Evolutionary conservation across 2,113 vertebrate species (phyloP).

Genomic region (Dasyurus viverrinus): DNA sequence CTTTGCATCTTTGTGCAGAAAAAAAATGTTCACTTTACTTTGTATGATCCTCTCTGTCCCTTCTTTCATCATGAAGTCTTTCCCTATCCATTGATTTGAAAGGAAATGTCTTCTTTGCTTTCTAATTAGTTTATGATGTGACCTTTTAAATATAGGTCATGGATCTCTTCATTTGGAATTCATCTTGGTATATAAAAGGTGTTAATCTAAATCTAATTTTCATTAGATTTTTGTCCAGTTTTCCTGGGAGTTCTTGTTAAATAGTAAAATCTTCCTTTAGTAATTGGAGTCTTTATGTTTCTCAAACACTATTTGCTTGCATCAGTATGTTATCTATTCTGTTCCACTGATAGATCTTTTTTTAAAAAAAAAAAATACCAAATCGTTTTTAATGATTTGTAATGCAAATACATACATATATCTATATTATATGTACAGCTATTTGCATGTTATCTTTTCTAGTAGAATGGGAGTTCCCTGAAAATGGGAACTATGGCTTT

Average conservation of each 20-base stretch:
- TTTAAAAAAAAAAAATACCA: background rate
- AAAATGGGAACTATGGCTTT: background rate
- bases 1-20: background rate
- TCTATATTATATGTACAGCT: background rate
- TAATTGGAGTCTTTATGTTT: background rate
- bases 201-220: background rate
- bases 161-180: background rate
- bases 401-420: background rate
- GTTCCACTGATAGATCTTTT: background rate
- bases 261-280: background rate
- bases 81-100: background rate
- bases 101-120: background rate
- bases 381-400: background rate
- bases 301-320: background rate
- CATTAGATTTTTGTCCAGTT: background rate
- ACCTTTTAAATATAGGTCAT: background rate
- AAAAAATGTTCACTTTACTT: background rate
- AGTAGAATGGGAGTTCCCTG: background rate
- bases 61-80: background rate
- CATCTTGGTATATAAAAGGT: background rate
- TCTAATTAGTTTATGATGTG: background rate
- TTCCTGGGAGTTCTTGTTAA: background rate
- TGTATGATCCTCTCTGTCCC: background rate
- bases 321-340: background rate
- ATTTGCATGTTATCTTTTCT: background rate